Evolutionary conservation across 2,113 vertebrate species (phyloP).

Genomic region (Fulica atra): DNA sequence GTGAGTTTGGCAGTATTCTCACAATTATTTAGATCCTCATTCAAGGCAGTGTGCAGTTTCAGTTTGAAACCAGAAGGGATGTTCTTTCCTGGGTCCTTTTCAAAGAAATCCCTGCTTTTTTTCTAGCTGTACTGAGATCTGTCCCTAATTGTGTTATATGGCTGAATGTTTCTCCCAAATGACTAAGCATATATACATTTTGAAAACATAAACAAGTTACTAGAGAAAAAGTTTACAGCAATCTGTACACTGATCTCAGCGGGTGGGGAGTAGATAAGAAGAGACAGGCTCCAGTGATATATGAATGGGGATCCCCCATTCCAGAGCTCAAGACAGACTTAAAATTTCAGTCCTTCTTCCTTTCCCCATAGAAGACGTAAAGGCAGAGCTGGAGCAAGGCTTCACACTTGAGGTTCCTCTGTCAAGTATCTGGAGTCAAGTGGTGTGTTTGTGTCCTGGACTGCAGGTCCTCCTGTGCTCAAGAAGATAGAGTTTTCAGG

Average conservation of each 20-base stretch:
- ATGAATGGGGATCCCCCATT: not conserved
- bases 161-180: not conserved
- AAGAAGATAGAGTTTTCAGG: not conserved
- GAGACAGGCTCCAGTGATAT: fast-evolving
- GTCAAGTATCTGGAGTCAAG: not conserved
- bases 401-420: not conserved
- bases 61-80: not conserved
- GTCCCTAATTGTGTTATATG: not conserved
- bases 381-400: not conserved
- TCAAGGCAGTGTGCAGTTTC: not conserved
- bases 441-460: fast-evolving
- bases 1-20: not conserved
- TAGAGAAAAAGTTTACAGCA: not conserved
- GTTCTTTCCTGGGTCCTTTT: not conserved
- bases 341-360: not conserved
- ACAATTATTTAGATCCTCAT: not conserved
- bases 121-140: not conserved
- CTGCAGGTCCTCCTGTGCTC: not conserved
- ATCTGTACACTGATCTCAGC: not conserved
- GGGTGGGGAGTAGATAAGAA: not conserved
- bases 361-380: not conserved
- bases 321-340: not conserved
- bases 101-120: not conserved
- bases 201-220: not conserved
- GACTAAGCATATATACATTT: not conserved